These are phyloP conservation scores for Hemistola chrysoprasaria DNA, from an alignment of 2,888 invertebrate genomes.

Conservation along the genomic window DNA sequence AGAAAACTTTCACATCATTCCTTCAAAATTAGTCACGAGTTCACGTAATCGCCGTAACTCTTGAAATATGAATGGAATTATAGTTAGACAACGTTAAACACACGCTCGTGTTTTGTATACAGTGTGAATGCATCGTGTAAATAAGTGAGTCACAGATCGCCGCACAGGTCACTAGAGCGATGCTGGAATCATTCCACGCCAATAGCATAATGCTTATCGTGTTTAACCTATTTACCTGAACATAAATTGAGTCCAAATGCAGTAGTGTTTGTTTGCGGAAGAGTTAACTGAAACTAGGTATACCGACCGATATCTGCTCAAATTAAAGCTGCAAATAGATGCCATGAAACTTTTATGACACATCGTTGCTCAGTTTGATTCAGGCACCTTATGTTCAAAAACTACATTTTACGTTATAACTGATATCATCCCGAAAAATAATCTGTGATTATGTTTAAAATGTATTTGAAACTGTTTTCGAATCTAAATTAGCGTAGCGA, in stretches of 20 bases:
- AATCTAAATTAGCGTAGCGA: constrained; percentile 11
- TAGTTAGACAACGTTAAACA: no score
- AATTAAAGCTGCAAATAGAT: constrained; percentile 9
- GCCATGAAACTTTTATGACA: constrained; percentile 28
- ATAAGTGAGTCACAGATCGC: constrained; percentile 52
- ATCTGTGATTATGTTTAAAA: constrained; percentile 18
- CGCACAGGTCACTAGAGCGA: constrained; percentile 56
- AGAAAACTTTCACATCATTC: no score
- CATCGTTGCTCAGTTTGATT: constrained; percentile 18
- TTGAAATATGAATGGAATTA: no score
- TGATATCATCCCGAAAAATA: no score
- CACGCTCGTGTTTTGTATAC: constrained; percentile 2
- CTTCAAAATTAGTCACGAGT: no score
- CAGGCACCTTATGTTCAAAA: constrained; percentile 5
- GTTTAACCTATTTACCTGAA: constrained; percentile 65
- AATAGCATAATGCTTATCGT: constrained; percentile 53
- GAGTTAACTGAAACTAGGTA: constrained; percentile 27
- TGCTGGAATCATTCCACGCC: constrained; percentile 44
- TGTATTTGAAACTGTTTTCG: constrained; percentile 13
- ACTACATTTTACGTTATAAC: no score
- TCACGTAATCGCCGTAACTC: no score
- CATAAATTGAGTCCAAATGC: constrained; percentile 50
- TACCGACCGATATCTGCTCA: constrained; percentile 14
- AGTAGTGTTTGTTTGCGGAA: constrained; percentile 55
- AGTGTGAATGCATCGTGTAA: constrained; percentile 34